Evolutionary conservation across 1,140 invertebrate genomes (phyloP), one percentile per base, ranked within the genome.

Genomic region (Rhynchophorus ferrugineus): DNA sequence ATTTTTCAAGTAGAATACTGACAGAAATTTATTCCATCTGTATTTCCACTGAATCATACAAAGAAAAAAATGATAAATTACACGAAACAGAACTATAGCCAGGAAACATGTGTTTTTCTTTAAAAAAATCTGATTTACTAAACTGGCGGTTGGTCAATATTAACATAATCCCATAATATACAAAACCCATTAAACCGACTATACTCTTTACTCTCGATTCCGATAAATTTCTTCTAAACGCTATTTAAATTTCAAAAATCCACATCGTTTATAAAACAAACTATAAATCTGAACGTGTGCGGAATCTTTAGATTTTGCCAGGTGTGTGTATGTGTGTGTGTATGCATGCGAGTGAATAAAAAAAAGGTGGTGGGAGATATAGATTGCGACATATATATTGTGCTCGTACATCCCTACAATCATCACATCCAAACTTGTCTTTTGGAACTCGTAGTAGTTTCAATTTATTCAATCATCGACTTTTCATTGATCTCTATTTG

Each of bases 371-470:
- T 36, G 36, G 38, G 8, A n/a, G 19, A 43, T 20, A 16, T 35
- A 3, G 38, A 49, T 49, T 49, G 48, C 39, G 49, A 51, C 42
- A 51, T 51, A 51, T 51, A 51, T 36, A 51, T 37, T 37, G 3
- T 33, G n/a, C 38, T n/a, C 20, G 18, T 29, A 16, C 14, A 20
- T 38, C 49, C 49, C 34, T 44, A 21, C 16, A 33, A 36, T 44
- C 35, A 44, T 44, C 42, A 44, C 9, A n/a, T 16, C 16, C 11
- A 17, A n/a, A n/a, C 19, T 16, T 17, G 16, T 19, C 39, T 16
- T 43, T 35, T 29, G 17, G 16, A 9, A 42, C 8, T 21, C 16
- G 11, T 8, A 24, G 9, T 33, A 11, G 21, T 21, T 33, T 33
- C 9, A n/a, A 33, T 20, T 33, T 7, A 44, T 9, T 42, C 14